Base-by-base conservation (phyloP, 2,888 invertebrate genomes). In the Cephus runcator region DNA sequence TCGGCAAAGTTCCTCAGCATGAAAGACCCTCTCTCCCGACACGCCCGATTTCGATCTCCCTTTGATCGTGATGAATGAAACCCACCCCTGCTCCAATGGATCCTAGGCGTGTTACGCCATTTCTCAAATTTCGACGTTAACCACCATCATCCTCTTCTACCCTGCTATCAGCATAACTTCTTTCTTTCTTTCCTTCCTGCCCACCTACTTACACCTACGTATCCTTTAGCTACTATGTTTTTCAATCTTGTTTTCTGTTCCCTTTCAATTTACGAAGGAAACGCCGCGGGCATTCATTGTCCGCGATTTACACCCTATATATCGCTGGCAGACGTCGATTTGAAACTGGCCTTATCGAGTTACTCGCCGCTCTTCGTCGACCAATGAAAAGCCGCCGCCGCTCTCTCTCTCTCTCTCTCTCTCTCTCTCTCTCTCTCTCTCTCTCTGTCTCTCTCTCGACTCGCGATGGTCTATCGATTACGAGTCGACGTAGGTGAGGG, bases 41-140 rank as follows among this genome's bases (percentile, higher is more conserved):
- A 69, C 69, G 69, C 69, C 69, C 30, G 69, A 30, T 30, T 69
- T 69, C 69, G 30, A 69, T 69, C 69, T 69, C 30, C 40, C 69
- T 69, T 69, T 69, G 69, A 69, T 69, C 69, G 33, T 69, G 69
- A 69, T 69, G 69, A 69, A 69, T 69, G 69, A 69, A 69, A 31
- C 11, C 4, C 33, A 33, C 69, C 69, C 40, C 12, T 40, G 4
- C 40, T 12, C 40, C 40, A 40, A 40, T 40, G 40, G 40, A 40
- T 40, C 40, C 15, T 40, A 15, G 40, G 40, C 15, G 15, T 40
- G 40, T 40, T 40, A 15, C 69, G 69, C 69, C 30, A 69, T 69
- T 69, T 69, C 69, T 69, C 69, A 69, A 69, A 69, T 69, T 69
- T 30, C 15, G 4, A 40, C 15, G 15, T 15, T 15, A 40, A 40